Evolutionary conservation across 2,113 vertebrate genomes (phyloP), one percentile per base, ranked within the genome.

Genomic region (Notarius quadriscutis): DNA sequence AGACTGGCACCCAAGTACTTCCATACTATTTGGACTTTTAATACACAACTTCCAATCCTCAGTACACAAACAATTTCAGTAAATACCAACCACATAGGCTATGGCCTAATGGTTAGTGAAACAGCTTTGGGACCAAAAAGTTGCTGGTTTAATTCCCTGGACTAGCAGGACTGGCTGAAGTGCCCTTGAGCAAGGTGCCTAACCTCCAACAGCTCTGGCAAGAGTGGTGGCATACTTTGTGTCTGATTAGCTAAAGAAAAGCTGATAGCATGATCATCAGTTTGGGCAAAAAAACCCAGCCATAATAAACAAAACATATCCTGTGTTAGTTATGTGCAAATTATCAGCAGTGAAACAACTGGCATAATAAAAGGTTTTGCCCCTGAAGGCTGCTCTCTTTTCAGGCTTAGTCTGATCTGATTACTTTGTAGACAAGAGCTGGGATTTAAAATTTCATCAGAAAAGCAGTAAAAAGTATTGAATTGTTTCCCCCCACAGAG

Each of bases 291-390:
- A 41, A 41, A 41, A 2, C 34, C 34, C 34, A 41, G 34, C 34
- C 34, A 41, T 41, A 41, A 41, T 41, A 34, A 34, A 34, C 1
- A 41, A 41, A 41, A 41, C 81, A 84, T 60, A 83, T 62, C 87
- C 86, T 84, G 89, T 90, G 86, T 89, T 87, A 91, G 87, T 90
- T 63, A 89, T 72, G 86, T 87, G 89, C 63, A 89, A 85, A 90
- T 90, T 22, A 89, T 86, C 77, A 86, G 71, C 85, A 78, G 41
- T 67, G 3, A 18, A 50, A 51, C 9, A 75, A 71, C 18, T 15
- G 10, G 14, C 58, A 18, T 5, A 20, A 22, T 71, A 60, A 88
- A 65, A 65, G n/a, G 62, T 74, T 58, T 12, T 27, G 71, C 30
- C 84, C 72, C 41, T 50, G n/a, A 53, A 50, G 55, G 30, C 12